Percentiles rank a stretch among this genome's conserved stretches.
These are phyloP conservation scores for Proterorhinus semilunaris DNA, from an alignment of 2,113 vertebrate species.

Conservation along the genomic window DNA sequence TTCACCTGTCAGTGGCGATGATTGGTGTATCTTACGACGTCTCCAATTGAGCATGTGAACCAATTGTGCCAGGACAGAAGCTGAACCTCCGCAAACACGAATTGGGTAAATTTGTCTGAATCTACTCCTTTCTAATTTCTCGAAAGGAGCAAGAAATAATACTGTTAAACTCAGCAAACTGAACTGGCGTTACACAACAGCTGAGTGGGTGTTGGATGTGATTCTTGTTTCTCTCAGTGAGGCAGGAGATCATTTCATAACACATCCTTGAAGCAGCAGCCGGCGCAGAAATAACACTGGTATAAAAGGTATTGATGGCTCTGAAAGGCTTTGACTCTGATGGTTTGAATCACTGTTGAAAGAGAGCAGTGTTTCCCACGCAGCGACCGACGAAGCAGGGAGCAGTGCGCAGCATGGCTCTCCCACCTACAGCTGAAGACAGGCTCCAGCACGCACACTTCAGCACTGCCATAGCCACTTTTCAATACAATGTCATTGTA, in stretches of 20 bases:
- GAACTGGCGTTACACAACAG: conserved; percentile 72
- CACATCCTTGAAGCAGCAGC: conserved; percentile 72
- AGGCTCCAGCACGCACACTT: conserved; percentile 14
- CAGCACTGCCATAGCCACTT: conserved; percentile 14
- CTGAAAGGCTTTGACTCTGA: conserved; percentile 67
- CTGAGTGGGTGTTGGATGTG: conserved; percentile 67
- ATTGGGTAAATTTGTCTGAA: conserved; percentile 32
- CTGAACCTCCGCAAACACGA: conserved; percentile 34
- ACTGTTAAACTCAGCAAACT: conserved; percentile 55
- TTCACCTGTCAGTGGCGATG: not conserved
- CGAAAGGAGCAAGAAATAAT: conserved; percentile 22
- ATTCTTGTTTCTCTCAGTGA: conserved; percentile 62
- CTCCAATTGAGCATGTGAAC: conserved; percentile 32
- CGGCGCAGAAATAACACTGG: conserved; percentile 51
- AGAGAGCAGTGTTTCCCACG: conserved; percentile 69
- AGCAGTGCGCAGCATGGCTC: conserved; percentile 45
- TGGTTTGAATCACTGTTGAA: conserved; percentile 73
- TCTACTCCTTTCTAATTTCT: conserved; percentile 17
- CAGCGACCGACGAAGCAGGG: conserved; percentile 65
- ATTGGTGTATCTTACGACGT: conserved; percentile 21
- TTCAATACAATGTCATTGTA: conserved; percentile 18
- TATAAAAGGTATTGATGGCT: conserved; percentile 59
- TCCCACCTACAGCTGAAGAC: conserved; percentile 64
- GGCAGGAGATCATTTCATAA: conserved; percentile 77
- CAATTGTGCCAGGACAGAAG: conserved; percentile 31